Evolutionary conservation across 1,140 invertebrate species (phyloP), one percentile per base, ranked within the genome.

Genomic region (Hetaerina americana): DNA sequence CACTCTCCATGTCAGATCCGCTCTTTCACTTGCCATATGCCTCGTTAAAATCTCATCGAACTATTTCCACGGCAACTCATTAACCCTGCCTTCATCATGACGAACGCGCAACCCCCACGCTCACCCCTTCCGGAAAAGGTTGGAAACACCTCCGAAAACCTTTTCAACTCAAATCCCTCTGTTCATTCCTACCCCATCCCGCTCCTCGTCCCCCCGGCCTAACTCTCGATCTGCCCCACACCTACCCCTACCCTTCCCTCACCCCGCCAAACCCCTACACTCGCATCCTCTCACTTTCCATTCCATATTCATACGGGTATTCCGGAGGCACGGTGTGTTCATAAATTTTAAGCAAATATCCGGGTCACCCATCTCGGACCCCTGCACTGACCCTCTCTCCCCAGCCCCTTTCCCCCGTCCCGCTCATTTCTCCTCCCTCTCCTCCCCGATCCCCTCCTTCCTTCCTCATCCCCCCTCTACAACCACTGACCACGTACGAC

Each of bases 301-400:
- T 57, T 57, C 40, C 40, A 57, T 57, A 57, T 57, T 57, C 40
- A 57, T 57, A 57, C 22, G 40, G 40, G 40, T 57, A 57, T 57
- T 57, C 40, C 40, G 40, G 2, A 57, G 40, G 40, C 40, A 10
- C 40, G 2, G 15, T n/a, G n/a, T n/a, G 40, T 57, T 57, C 40
- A 57, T 57, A 57, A 57, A 57, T 57, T 57, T 57, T 57, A 57
- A 57, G 40, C 40, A 57, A 57, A 57, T 57, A 57, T 57, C 40
- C 40, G 40, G 40, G 40, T 57, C 40, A 57, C 40, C 40, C 40
- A 57, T 57, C 40, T 57, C 40, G 40, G 40, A 57, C 40, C 40
- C 40, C 40, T n/a, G 10, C 40, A n/a, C 40, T 57, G 40, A 57
- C 40, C 40, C 40, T 57, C 31, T 8, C 31, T 40, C 31, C 31